Evolutionary conservation across 2,888 invertebrate genomes (phyloP).

Genomic region (Bibio marci): DNA sequence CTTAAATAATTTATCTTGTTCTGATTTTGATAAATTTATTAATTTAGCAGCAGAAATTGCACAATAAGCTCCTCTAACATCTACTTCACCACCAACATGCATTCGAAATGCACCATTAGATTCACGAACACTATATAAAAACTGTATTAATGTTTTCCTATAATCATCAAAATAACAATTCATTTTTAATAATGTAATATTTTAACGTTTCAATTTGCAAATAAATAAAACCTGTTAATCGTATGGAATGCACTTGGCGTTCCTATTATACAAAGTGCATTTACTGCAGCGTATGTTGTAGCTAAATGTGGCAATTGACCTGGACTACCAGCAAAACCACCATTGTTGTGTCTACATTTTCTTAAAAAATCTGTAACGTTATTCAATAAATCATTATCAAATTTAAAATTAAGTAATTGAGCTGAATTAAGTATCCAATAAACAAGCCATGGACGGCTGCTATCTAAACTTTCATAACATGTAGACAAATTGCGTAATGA

Average conservation of each 20-base stretch:
- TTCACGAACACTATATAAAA: conserved; percentile 53
- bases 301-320: conserved; percentile 86
- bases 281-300: conserved; percentile 93
- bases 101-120: conserved; percentile 83
- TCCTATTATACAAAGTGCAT: conserved; percentile 78
- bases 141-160: conserved; percentile 39
- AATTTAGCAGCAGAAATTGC: conserved; percentile 80
- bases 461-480: conserved; percentile 72
- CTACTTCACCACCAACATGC: conserved; percentile 84
- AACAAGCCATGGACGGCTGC: conserved; percentile 90
- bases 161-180: conserved; percentile 20
- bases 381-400: conserved; percentile 37
- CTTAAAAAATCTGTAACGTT: conserved; percentile 40
- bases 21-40: conserved; percentile 45
- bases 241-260: conserved; percentile 70
- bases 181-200: conserved; percentile 8
- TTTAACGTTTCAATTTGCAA: conserved; percentile 1
- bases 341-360: conserved; percentile 33
- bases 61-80: conserved; percentile 94
- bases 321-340: conserved; percentile 92
- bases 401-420: conserved; percentile 49
- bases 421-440: conserved; percentile 94
- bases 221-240: conserved; percentile 46
- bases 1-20: conserved; percentile 58
- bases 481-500: conserved; percentile 49